Evolutionary conservation across 2,888 invertebrate genomes (phyloP).

Genomic region (Dugesia japonica): DNA sequence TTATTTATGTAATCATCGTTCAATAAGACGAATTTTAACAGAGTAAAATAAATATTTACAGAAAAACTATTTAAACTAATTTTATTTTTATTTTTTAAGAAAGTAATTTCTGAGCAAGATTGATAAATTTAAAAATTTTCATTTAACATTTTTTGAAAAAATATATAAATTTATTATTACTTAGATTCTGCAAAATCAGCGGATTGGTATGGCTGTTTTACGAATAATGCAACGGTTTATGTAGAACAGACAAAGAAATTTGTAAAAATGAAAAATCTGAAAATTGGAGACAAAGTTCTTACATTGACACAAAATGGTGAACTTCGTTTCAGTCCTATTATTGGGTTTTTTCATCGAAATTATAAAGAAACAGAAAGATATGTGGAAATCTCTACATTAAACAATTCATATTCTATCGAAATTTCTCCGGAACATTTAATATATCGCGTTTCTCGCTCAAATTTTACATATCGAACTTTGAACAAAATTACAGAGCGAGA

Average conservation of each 20-base stretch:
- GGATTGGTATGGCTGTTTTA: conserved; percentile 20
- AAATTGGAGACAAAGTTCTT: conserved; percentile 21
- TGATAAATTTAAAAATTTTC: too few species aligned
- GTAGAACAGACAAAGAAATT: conserved; percentile 7
- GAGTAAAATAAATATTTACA: too few species aligned
- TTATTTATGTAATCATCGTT: too few species aligned
- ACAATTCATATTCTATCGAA: background rate
- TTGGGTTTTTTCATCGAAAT: conserved; percentile 23
- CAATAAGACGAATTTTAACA: too few species aligned
- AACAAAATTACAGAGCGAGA: background rate
- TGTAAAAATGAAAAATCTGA: conserved; percentile 3
- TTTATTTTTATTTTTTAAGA: too few species aligned
- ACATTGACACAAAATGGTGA: conserved; percentile 12
- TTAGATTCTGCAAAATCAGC: background rate
- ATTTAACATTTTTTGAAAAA: too few species aligned
- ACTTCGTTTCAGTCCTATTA: conserved; percentile 16
- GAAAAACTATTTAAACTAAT: too few species aligned
- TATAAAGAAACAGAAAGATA: background rate
- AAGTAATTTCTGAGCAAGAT: too few species aligned
- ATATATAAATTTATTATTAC: too few species aligned
- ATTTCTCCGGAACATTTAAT: conserved; percentile 25
- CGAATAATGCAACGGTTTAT: background rate
- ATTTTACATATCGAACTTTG: conserved; percentile 3
- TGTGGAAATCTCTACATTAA: conserved; percentile 9
- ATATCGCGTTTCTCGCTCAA: conserved; percentile 16